A percentile compares a stretch with the other conserved stretches of the same genome.
Conservation (phyloP, 2,888 invertebrate species). For the Tupiocoris notatus region DNA sequence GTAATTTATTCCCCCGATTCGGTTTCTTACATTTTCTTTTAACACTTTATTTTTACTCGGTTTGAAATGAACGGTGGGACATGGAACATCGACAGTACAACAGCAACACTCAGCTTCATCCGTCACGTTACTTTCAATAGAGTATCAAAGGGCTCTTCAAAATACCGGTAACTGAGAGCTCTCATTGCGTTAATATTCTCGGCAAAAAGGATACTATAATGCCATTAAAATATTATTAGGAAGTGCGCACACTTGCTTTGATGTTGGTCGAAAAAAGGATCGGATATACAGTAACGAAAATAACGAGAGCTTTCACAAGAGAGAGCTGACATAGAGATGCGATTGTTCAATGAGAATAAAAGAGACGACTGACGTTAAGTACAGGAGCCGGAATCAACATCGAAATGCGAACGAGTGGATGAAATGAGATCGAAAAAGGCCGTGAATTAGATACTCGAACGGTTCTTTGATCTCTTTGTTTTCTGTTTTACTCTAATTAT, state of each 20-base stretch:
- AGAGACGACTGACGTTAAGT: background rate
- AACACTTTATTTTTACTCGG: no score
- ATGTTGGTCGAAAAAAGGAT: conserved; percentile 23
- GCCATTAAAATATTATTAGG: conserved; percentile 39
- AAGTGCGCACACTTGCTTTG: conserved; percentile 33
- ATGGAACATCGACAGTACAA: no score
- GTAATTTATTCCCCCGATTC: no score
- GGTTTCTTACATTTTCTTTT: no score
- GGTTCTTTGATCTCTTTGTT: conserved; percentile 28
- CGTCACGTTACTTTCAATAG: no score
- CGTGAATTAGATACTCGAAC: conserved; percentile 40
- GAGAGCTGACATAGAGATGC: background rate
- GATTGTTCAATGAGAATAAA: background rate
- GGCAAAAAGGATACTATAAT: conserved; percentile 8
- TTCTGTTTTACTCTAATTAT: conserved; percentile 29
- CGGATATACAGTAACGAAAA: conserved; percentile 29
- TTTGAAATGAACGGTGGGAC: no score
- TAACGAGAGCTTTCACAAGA: conserved; percentile 12
- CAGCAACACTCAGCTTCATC: no score
- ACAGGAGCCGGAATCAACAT: conserved; percentile 30
- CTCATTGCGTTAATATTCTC: background rate
- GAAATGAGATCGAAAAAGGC: background rate
- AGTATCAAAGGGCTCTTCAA: background rate
- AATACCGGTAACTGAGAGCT: background rate
- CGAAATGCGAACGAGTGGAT: background rate